Evolutionary conservation across 2,888 invertebrate genomes (phyloP).

Genomic region (Melieria omissa): DNA sequence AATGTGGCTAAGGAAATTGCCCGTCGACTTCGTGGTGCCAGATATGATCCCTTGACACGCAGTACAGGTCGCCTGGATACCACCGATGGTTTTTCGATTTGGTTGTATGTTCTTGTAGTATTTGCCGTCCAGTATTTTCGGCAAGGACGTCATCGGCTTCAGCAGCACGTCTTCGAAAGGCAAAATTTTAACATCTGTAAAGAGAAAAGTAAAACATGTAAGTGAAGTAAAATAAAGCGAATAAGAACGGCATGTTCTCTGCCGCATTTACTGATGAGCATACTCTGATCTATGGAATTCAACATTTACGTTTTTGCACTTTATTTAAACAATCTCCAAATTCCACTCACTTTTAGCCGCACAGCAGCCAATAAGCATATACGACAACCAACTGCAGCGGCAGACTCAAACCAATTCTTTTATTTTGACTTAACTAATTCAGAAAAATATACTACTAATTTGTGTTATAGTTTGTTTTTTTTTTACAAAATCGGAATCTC

Average conservation of each 20-base stretch:
- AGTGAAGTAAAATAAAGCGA: no score
- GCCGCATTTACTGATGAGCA: no score
- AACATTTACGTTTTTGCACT: no score
- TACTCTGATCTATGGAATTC: no score
- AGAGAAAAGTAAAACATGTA: no score
- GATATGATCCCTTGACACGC: conserved; percentile 58
- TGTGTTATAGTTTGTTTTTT: not conserved
- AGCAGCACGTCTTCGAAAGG: not conserved
- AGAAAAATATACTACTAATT: no score
- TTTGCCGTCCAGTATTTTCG: conserved; percentile 61
- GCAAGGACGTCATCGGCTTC: conserved; percentile 43
- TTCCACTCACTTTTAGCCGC: no score
- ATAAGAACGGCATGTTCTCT: no score
- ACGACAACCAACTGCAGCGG: no score
- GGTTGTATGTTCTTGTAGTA: conserved; percentile 61
- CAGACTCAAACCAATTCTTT: no score
- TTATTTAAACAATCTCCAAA: no score
- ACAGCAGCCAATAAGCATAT: no score
- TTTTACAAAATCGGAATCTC: conserved; percentile 2
- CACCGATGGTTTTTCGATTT: conserved; percentile 59
- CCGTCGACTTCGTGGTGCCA: conserved; percentile 61
- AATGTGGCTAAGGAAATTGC: conserved; percentile 61
- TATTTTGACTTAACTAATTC: not conserved
- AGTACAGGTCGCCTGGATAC: conserved; percentile 63
- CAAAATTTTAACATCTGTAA: conserved; percentile 14